Evolutionary conservation across 2,888 invertebrate genomes (phyloP).

Genomic region (Elysia crispata): DNA sequence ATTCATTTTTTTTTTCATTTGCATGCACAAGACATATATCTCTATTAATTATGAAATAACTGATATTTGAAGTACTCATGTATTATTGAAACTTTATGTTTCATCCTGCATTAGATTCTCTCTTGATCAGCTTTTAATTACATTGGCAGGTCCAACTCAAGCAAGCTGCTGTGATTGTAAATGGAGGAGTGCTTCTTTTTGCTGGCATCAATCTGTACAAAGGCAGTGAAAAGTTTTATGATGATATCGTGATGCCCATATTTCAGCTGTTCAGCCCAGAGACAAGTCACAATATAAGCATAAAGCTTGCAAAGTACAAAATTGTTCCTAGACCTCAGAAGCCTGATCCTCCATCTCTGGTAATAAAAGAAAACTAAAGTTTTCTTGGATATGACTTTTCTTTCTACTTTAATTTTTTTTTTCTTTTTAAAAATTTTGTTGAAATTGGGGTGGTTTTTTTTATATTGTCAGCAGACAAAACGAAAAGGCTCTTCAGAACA

Average conservation of each 20-base stretch:
- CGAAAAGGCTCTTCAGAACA: too few species aligned
- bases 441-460: too few species aligned
- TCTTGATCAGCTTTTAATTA: too few species aligned
- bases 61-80: not conserved
- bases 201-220: slow-evolving; percentile 84
- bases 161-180: slow-evolving; percentile 82
- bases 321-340: slow-evolving; percentile 82
- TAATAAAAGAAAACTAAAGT: too few species aligned
- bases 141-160: slow-evolving; percentile 82
- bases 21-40: too few species aligned
- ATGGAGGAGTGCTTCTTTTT: slow-evolving; percentile 84
- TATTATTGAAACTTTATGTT: not conserved
- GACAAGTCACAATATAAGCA: slow-evolving; percentile 87
- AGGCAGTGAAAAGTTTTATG: slow-evolving; percentile 88
- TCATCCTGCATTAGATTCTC: not conserved
- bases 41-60: not conserved
- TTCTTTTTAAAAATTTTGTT: too few species aligned
- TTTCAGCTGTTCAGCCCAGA: slow-evolving; percentile 86
- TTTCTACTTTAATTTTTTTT: too few species aligned
- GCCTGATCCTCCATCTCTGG: slow-evolving; percentile 84
- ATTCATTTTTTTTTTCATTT: too few species aligned
- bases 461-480: too few species aligned
- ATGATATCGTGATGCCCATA: slow-evolving; percentile 84
- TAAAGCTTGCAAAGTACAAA: slow-evolving; percentile 87
- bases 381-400: too few species aligned